phyloP scores from a whole-genome alignment of 1,140 invertebrate genomes.

The Tetragonula clypearis region DNA sequence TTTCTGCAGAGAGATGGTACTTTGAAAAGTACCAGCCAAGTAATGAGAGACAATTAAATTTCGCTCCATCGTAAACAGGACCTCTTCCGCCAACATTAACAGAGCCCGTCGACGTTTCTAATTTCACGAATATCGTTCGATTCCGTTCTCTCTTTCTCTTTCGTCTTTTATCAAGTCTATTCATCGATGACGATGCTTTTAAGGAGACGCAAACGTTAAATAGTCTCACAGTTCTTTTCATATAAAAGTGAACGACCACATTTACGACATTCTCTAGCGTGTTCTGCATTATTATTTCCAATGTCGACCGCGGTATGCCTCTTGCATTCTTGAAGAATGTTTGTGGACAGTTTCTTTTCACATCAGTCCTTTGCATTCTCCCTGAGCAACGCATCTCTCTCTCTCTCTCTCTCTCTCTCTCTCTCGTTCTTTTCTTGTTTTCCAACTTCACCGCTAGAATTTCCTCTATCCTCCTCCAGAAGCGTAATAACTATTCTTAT shows the following conservation, averaged over 20 bases:
- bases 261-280: background rate
- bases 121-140: conserved; percentile 12
- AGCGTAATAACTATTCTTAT: conserved; percentile 64
- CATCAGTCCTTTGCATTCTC: conserved; percentile 28
- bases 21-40: background rate
- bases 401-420: background rate
- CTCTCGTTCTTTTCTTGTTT: background rate
- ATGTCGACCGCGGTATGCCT: conserved; percentile 1
- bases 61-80: background rate
- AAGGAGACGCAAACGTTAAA: background rate
- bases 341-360: conserved; percentile 31
- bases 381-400: background rate
- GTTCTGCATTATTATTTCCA: conserved; percentile 33
- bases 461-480: conserved; percentile 2
- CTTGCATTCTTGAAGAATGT: conserved; percentile 28
- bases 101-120: background rate
- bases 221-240: conserved; percentile 11
- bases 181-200: background rate
- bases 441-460: conserved; percentile 20
- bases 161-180: background rate
- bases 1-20: background rate
- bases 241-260: conserved; percentile 11
- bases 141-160: background rate
- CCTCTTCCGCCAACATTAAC: background rate
- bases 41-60: conserved; percentile 12